Conservation (phyloP, 2,888 invertebrate species). For the Drosophila paracracens region DNA sequence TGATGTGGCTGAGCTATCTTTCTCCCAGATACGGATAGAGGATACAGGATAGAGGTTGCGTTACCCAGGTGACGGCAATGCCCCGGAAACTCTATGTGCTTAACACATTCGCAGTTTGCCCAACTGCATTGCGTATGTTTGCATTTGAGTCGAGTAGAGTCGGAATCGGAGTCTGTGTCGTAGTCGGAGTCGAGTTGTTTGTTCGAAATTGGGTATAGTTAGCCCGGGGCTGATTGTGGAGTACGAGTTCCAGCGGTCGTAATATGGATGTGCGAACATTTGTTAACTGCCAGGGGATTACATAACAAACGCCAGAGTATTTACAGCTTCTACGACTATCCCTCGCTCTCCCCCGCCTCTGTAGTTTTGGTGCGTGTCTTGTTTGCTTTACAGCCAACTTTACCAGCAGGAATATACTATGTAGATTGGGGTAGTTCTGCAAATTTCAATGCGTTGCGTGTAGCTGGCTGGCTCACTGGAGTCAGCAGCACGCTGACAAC, state of each 20-base stretch:
- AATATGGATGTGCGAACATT: slow-evolving; percentile 73
- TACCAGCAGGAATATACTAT: slow-evolving; percentile 28
- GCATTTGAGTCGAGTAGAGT: slow-evolving; percentile 49
- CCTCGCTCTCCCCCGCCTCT: background rate
- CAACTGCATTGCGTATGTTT: slow-evolving; percentile 77
- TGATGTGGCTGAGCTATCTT: background rate
- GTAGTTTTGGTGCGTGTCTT: slow-evolving; percentile 28
- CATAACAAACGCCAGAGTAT: slow-evolving; percentile 66
- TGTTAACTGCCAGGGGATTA: slow-evolving; percentile 76
- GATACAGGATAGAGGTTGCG: slow-evolving; percentile 43
- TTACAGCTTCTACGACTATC: slow-evolving; percentile 49
- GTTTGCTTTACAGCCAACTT: slow-evolving; percentile 51
- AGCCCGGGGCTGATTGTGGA: background rate
- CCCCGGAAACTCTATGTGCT: slow-evolving; percentile 62
- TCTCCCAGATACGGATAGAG: slow-evolving; percentile 38
- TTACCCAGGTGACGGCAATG: slow-evolving; percentile 64
- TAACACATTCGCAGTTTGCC: slow-evolving; percentile 61
- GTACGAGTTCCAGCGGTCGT: slow-evolving; percentile 45
- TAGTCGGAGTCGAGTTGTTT: slow-evolving; percentile 28
- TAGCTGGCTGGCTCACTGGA: slow-evolving; percentile 2
- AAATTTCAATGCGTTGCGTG: slow-evolving; percentile 67
- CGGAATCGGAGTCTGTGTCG: slow-evolving; percentile 17
- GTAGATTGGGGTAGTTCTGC: slow-evolving; percentile 39
- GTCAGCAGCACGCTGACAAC: slow-evolving; percentile 16
- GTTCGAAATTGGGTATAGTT: slow-evolving; percentile 20